Evolutionary conservation across 2,888 invertebrate species (phyloP), one percentile per base, ranked within the genome.

Genomic region (Cylindroiulus punctatus): DNA sequence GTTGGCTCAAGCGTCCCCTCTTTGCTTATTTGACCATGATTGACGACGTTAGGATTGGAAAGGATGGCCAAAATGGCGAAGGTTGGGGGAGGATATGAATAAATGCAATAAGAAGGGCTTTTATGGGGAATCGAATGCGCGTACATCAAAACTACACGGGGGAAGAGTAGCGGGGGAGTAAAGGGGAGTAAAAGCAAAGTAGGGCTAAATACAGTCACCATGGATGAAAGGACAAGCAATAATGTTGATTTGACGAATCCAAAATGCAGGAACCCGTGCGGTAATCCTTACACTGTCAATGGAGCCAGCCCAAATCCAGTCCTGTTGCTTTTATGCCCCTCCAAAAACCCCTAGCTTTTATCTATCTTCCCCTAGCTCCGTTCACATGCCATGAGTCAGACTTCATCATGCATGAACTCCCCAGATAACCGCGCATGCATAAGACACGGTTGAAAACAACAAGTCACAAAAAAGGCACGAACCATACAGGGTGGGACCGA

Each of bases 381-480:
- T 83, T 22, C 83, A 83, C 83, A 83, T 83, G 83, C 83, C 44
- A 83, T 83, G 83, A 83, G 83, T 83, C 83, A 83, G 42, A 83
- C 22, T 83, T 83, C n/a, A 83, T 83, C 44, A 42, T 42, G 83
- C 40, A 40, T 83, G 40, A 40, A 83, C 26, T 83, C 44, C 44
- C 40, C 12, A 12, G 83, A 42, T 44, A 83, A 83, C 83, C 22
- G 44, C 10, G 40, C 83, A 40, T 83, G 83, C 44, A 83, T 44
- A 40, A 83, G 40, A 83, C 83, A 83, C 40, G 83, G 83, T 40
- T 83, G 83, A n/a, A 22, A 44, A 42, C 83, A 44, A 83, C 40
- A 26, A 83, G 83, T 83, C 36, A 76, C 30, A 76, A 76, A 76
- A 65, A 76, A 76, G n/a, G 30, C 26, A 76, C 22, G 12, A 30